Evolutionary conservation across 2,113 vertebrate genomes (phyloP).

Genomic region (Melanotaenia duboulayi): DNA sequence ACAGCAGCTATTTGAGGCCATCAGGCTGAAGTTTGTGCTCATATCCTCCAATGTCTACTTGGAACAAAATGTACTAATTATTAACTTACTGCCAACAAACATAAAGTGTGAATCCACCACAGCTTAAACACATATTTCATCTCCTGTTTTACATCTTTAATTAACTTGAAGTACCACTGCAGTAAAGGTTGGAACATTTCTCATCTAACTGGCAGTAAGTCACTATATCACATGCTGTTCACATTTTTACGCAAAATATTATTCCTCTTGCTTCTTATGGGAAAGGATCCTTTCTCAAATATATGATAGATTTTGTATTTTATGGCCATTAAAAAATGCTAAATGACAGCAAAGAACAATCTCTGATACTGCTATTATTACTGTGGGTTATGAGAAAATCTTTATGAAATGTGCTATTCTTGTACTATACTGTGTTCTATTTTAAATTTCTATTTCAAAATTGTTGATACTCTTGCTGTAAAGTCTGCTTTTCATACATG

Average conservation of each 20-base stretch:
- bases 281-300: constrained; percentile 54
- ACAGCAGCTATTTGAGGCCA: constrained; percentile 19
- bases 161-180: constrained; percentile 32
- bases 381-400: constrained; percentile 79
- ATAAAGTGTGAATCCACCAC: constrained; percentile 27
- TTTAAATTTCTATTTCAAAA: constrained; percentile 79
- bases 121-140: constrained; percentile 41
- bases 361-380: constrained; percentile 63
- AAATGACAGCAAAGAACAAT: constrained; percentile 77
- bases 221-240: constrained; percentile 53
- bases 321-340: constrained; percentile 54
- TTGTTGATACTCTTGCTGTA: constrained; percentile 84
- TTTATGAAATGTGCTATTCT: constrained; percentile 80
- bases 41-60: constrained; percentile 28
- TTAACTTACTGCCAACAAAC: constrained; percentile 54
- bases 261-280: constrained; percentile 32
- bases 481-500: constrained; percentile 87
- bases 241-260: constrained; percentile 65
- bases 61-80: constrained; percentile 22
- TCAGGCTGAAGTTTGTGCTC: constrained; percentile 35
- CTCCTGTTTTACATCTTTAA: constrained; percentile 32
- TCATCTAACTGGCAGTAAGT: constrained; percentile 51
- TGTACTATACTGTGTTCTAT: constrained; percentile 85
- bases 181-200: constrained; percentile 38
- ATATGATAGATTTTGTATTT: constrained; percentile 74